Percentiles rank a stretch among this genome's conserved stretches.
Evolutionary conservation across 2,797 vertebrate species (phyloP).

Genomic region (Muscicapa striata): DNA sequence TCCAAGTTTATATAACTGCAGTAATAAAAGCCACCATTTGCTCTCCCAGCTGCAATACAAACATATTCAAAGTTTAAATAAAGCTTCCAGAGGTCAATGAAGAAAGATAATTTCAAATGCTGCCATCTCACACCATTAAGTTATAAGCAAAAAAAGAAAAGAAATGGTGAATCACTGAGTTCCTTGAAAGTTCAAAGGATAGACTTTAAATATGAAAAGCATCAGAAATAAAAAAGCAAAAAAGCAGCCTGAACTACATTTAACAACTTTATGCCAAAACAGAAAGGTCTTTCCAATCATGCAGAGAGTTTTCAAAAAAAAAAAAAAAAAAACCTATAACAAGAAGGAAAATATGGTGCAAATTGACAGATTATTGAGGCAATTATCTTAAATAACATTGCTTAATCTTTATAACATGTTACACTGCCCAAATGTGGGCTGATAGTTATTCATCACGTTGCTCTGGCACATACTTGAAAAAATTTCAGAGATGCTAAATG

Average conservation of each 20-base stretch:
- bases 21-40: neutral
- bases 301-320: neutral
- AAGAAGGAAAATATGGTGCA: neutral
- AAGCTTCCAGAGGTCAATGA: neutral
- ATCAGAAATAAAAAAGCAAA: neutral
- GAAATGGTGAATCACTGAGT: accelerated
- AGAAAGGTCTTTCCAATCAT: neutral
- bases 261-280: neutral
- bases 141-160: neutral
- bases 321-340: neutral
- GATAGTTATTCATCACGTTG: neutral
- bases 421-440: neutral
- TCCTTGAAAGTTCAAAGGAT: neutral
- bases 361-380: neutral
- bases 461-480: neutral
- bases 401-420: neutral
- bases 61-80: neutral
- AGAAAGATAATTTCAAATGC: neutral
- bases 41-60: neutral
- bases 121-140: neutral
- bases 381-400: neutral
- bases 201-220: neutral
- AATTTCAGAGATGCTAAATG: neutral
- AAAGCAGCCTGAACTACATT: neutral
- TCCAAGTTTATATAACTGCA: neutral